Evolutionary conservation across 2,888 invertebrate species (phyloP), one percentile per base, ranked within the genome.

Genomic region (Cataglyphis livida): DNA sequence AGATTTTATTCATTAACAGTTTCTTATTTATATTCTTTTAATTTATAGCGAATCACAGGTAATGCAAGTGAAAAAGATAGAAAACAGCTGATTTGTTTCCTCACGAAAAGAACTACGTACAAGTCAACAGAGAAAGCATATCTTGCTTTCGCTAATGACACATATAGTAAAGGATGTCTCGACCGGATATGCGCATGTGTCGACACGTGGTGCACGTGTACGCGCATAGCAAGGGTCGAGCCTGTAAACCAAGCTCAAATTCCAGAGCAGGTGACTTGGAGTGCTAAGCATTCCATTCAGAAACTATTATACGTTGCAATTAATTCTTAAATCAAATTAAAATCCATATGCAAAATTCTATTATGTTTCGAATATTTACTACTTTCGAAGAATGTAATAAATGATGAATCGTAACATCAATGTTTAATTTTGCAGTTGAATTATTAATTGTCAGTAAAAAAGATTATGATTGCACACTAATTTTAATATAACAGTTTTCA

Each of bases 121-220:
- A 35, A 79, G 71, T 59, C 78, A 59, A 59, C 18, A 44, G 7
- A 44, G 32, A 44, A 32, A 59, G 38, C 25, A 48, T 48, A 66
- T 66, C 28, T 51, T n/a, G 66, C 21, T 70, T 44, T 28, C 59
- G 15, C 51, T 79, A 78, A 78, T 70, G 78, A 78, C 25, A 68
- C 57, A 32, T 78, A 54, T 35, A 59, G 57, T 10, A 25, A 32
- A 68, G 68, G 59, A 79, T 70, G 71, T 68, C 75, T 79, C 59
- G 44, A 41, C 71, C 71, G 71, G 76, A 68, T 70, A n/a, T 70
- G 57, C 28, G 44, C 21, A 32, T 78, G 57, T 76, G 44, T 18
- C 71, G 59, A 70, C 78, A 79, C 78, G 78, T 68, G 78, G 68
- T 41, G 38, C 78, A 79, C 70, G 70, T 70, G 70, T 44, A 70